These are phyloP conservation scores for Megaceryle torquata DNA, from an alignment of 2,113 vertebrate genomes.

Conservation along the genomic window DNA sequence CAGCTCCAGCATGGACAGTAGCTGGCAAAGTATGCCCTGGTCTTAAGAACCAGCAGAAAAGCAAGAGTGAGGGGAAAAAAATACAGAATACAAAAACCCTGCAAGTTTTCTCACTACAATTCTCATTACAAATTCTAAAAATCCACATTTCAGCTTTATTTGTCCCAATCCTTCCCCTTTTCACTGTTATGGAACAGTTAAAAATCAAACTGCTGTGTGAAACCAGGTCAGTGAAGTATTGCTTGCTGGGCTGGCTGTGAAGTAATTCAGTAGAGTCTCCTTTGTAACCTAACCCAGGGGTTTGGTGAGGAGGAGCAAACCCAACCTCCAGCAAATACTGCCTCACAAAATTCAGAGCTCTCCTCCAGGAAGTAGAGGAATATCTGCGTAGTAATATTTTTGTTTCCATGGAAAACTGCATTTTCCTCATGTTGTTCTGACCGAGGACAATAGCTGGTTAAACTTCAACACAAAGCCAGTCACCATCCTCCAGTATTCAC, in stretches of 20 bases:
- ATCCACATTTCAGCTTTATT: fast-evolving
- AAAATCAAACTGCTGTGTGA: neutral
- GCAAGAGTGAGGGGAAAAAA: neutral
- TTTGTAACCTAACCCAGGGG: neutral
- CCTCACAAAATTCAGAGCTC: neutral
- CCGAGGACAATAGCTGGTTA: neutral
- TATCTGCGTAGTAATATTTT: neutral
- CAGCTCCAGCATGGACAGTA: fast-evolving
- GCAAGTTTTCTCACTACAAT: neutral
- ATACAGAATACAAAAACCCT: neutral
- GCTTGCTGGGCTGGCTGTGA: neutral
- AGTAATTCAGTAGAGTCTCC: neutral
- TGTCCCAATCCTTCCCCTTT: neutral
- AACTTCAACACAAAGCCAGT: neutral
- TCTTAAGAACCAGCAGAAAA: neutral
- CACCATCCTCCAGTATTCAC: neutral
- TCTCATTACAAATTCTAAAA: neutral
- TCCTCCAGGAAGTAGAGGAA: neutral
- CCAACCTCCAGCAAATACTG: neutral
- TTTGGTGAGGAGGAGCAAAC: neutral
- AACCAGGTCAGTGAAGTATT: neutral
- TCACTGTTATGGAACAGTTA: neutral
- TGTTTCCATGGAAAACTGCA: neutral
- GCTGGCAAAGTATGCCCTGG: neutral
- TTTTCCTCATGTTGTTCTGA: neutral